Evolutionary conservation across 2,113 vertebrate genomes (phyloP).

Genomic region (Caretta caretta): DNA sequence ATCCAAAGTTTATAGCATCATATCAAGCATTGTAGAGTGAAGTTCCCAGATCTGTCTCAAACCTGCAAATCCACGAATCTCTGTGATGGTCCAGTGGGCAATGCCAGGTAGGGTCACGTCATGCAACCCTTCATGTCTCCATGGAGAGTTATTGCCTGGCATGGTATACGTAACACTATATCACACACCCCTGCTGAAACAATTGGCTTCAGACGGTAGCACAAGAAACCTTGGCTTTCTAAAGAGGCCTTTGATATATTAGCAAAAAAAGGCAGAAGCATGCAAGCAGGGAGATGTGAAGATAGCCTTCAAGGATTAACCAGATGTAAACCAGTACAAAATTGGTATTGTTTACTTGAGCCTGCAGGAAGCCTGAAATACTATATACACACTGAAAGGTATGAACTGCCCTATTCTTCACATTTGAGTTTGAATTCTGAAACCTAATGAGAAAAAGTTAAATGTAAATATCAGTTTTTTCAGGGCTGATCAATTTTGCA

Average conservation of each 20-base stretch:
- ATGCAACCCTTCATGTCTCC: background rate
- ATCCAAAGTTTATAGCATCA: background rate
- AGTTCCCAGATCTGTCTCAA: background rate
- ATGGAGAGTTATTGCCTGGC: background rate
- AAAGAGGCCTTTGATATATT: background rate
- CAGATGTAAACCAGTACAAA: background rate
- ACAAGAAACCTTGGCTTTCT: background rate
- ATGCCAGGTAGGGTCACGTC: background rate
- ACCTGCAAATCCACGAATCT: background rate
- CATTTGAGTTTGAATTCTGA: background rate
- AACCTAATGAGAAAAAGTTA: background rate
- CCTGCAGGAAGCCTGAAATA: background rate
- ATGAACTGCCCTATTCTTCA: background rate
- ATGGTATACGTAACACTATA: background rate
- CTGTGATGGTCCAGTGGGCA: background rate
- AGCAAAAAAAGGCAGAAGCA: background rate
- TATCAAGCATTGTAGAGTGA: background rate
- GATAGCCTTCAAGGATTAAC: background rate
- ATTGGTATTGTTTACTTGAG: background rate
- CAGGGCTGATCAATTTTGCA: background rate
- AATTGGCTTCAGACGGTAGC: background rate
- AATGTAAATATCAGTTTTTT: background rate
- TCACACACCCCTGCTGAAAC: background rate
- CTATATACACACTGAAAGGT: background rate
- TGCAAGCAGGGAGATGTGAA: background rate